Base-by-base conservation (phyloP, 2,113 vertebrate species). In the Panurus biarmicus region DNA sequence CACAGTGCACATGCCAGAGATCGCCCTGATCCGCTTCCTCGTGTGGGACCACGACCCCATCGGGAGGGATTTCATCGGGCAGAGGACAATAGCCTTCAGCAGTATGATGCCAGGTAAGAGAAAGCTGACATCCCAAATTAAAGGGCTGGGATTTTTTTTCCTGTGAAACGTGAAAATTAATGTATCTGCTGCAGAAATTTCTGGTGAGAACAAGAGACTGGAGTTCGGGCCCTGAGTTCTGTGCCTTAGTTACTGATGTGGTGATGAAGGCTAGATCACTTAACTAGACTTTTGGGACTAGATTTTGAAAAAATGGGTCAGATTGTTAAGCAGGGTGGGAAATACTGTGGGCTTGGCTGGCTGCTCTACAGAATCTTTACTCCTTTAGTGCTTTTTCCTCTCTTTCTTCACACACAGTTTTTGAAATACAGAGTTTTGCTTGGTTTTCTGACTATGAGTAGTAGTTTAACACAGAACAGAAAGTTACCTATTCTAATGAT, bases 21-120 rank as follows among this genome's bases (percentile, higher is more conserved):
- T 99, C 2, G 97, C 99, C 0, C 97, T 99, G 28, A 96, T 99
- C 44, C 98, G 99, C 18, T 99, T 99, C 97, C 98, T 99, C 0
- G 99, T 99, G 89, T 99, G 99, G 99, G 99, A 99, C 70, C 99
- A 99, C 3, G 99, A 99, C 94, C 99, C 99, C 47, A 99, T 99
- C 5, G 99, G 99, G 7, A 98, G 99, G 19, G 99, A 99, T 95
- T 99, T 99, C 91, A 99, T 99, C 6, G 99, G 99, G 6, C 99
- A 99, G 97, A 98, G 99, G 65, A 99, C 99, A 1, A 98, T 99
- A 26, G 98, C 99, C 42, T 99, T 99, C 96, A 98, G 97, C 96
- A 99, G 99, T 81, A 99, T 99, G 98, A 98, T 99, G 98, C 98
- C 99, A 97, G 99, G 99, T 99, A 86, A 93, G 96, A 23, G 51